Evolutionary conservation across 1,140 invertebrate species (phyloP).

Genomic region (Agraylea sexmaculata): DNA sequence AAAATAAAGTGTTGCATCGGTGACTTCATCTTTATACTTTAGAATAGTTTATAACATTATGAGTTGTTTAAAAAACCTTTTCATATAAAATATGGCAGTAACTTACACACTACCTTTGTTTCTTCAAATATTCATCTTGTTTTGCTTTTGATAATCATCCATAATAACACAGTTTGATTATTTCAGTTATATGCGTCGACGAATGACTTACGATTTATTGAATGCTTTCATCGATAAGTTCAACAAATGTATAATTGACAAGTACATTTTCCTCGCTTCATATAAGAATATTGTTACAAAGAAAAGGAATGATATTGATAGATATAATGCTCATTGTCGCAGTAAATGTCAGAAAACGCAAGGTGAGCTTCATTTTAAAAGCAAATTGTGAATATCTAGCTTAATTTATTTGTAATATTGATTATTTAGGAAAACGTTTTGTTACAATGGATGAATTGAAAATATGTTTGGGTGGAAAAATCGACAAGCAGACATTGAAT

Average conservation of each 20-base stretch:
- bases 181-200: constrained; percentile 19
- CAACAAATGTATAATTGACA: constrained; percentile 16
- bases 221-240: constrained; percentile 19
- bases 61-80: neutral
- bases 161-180: too few species aligned
- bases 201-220: constrained; percentile 13
- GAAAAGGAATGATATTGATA: constrained; percentile 13
- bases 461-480: constrained; percentile 15
- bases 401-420: constrained; percentile 1
- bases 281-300: constrained; percentile 8
- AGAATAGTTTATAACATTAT: neutral
- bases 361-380: constrained; percentile 14
- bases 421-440: constrained; percentile 16
- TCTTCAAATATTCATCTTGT: constrained; percentile 1
- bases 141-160: too few species aligned
- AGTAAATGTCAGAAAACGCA: constrained; percentile 14
- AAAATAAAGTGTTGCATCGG: neutral
- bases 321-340: constrained; percentile 8
- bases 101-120: neutral
- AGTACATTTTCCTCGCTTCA: constrained; percentile 12
- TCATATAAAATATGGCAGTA: neutral
- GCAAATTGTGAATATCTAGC: neutral
- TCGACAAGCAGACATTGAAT: constrained; percentile 17
- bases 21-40: neutral
- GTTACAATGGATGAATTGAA: constrained; percentile 20